Evolutionary conservation across 1,140 invertebrate genomes (phyloP), one percentile per base, ranked within the genome.

Genomic region (Coenobita brevimanus): DNA sequence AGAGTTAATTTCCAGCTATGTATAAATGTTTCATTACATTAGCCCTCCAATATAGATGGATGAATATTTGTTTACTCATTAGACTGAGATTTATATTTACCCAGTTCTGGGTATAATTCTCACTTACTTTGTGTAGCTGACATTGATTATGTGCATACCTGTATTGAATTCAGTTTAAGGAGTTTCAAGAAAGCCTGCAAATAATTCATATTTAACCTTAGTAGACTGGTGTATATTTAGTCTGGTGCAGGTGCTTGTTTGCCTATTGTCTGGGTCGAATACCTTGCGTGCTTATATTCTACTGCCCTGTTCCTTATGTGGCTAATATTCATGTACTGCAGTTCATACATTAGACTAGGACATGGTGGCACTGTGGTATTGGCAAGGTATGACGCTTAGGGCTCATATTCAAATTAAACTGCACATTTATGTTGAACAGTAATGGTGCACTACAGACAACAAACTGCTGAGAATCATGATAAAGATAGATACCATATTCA

Each of bases 121-220:
- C n/a, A 79, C 27, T n/a, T n/a, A n/a, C n/a, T 79, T 79, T 46
- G 17, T 86, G 57, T 30, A 67, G 60, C 64, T 78, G 83, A 78
- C 78, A 67, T 43, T 46, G 38, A 85, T 54, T 86, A 60, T 21
- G 76, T 85, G 60, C 33, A 57, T n/a, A n/a, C n/a, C n/a, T n/a
- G 71, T 84, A 76, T 84, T 84, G 41, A 43, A 21, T 84, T 84
- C 54, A 84, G 82, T 84, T 84, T 75, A 84, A 84, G 54, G 62
- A 76, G 50, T 84, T 27, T 84, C 73, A 33, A 60, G 50, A 76
- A 57, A 75, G 73, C 71, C 46, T 75, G 50, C 54, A 62, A 36
- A 80, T 80, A 24, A 80, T 84, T 75, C 57, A 84, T 76, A 75
- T 84, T 84, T 84, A 84, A 69, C 82, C 71, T 84, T 84, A 84